Base-by-base conservation (phyloP, 2,888 invertebrate genomes). In the Neoascia interrupta region DNA sequence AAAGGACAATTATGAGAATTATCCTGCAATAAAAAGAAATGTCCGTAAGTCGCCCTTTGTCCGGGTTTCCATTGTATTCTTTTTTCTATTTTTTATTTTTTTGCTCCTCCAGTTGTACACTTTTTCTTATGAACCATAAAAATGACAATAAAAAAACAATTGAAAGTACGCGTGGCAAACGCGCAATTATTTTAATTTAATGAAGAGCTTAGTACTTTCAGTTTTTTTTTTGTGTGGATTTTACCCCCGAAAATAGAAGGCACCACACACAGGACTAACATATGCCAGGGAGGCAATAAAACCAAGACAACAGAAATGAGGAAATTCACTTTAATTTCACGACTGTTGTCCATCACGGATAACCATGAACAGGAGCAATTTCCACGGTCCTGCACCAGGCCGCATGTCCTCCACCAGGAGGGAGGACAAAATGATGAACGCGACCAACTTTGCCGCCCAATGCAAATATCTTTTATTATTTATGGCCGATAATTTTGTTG, bases 381-480 rank as follows among this genome's bases (percentile, higher is more conserved):
- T 74, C 54, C 36, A 23, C 58, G 31, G 8, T 31, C 10, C n/a
- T 4, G 4, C n/a, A 49, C 31, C 8, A 8, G 11, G 49, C 26
- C 4, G 26, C 8, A 8, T 26, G n/a, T 43, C 21, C 28, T n/a
- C n/a, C n/a, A n/a, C 11, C 36, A 21, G 31, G 49, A 49, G 69
- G 56, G 18, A 28, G 47, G 64, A 49, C 51, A 54, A 61, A 47
- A 69, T 76, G 76, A 76, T 58, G 70, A 76, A 64, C 58, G 63
- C 64, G 64, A 47, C 56, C 45, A n/a, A 41, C 70, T 61, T 76
- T 41, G 39, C 81, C 82, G 81, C 82, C 81, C 83, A 82, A 81
- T 83, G 81, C 82, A 83, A 82, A 82, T 80, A 80, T 81, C 81
- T 82, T 82, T 76, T 82, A 84, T 83, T 84, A 84, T 84, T 84